Conservation (phyloP, 1,140 invertebrate species). For the Physella acuta region DNA sequence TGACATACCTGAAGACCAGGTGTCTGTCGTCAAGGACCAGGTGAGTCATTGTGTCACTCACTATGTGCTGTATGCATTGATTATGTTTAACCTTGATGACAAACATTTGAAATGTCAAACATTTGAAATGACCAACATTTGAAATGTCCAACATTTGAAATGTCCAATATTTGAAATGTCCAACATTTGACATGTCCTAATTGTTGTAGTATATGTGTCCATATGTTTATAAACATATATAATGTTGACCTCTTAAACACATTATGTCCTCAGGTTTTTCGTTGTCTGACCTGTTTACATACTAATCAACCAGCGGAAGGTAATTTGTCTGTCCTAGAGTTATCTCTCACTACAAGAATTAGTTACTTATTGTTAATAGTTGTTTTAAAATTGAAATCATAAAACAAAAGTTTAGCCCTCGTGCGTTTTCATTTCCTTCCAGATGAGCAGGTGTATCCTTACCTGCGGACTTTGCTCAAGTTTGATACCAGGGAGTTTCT, state of each 20-base stretch:
- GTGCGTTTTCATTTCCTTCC: slow-evolving; percentile 8
- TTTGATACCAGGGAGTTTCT: slow-evolving; percentile 89
- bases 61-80: neutral
- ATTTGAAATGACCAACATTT: too few relatives aligned
- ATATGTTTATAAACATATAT: too few relatives aligned
- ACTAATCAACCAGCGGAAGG: slow-evolving; percentile 67
- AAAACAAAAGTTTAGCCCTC: neutral
- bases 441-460: slow-evolving; percentile 76
- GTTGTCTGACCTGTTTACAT: slow-evolving; percentile 66
- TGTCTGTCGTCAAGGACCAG: slow-evolving; percentile 45
- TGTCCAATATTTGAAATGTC: too few relatives aligned
- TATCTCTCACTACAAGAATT: too few relatives aligned
- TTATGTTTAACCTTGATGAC: too few relatives aligned
- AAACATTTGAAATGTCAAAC: too few relatives aligned
- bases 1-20: slow-evolving; percentile 72
- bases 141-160: too few relatives aligned
- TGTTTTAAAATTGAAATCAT: neutral
- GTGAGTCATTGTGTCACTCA: too few relatives aligned
- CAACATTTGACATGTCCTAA: too few relatives aligned
- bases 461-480: slow-evolving; percentile 76
- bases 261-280: slow-evolving; percentile 67
- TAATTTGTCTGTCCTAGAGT: too few relatives aligned
- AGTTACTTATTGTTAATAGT: neutral
- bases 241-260: too few relatives aligned
- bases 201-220: too few relatives aligned